Base-by-base conservation (phyloP, 1,140 invertebrate species). In the Plectrocnemia conspersa region DNA sequence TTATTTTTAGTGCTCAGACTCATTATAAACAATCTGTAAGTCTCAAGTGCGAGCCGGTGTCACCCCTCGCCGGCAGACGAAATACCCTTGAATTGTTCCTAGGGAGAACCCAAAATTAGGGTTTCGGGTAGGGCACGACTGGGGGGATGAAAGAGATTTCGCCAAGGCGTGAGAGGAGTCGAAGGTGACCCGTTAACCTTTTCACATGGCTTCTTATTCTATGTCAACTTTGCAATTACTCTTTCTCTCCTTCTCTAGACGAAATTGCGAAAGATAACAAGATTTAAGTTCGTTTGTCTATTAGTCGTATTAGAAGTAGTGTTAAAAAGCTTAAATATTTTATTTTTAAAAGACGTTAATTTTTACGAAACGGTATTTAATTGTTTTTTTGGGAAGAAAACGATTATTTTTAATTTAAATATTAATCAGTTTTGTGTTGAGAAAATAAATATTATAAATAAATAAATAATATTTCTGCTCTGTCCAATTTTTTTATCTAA, bases 131-230 rank as follows among this genome's bases (percentile, higher is more conserved):
- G 15, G 27, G 15, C 7, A 15, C 29, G 44, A 27, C 24, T 24
- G 29, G 19, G 33, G n/a, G 33, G 44, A 47, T 32, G 33, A 18
- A 24, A n/a, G 29, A 47, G 44, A 27, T 47, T n/a, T n/a, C 27
- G 27, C 23, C 7, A 15, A 47, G 44, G 44, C 24, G 44, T 47
- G 19, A 47, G n/a, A 47, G 44, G 33, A 47, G 33, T 29, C 44
- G 22, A 45, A 47, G 44, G 44, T 47, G 44, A 47, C 44, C 44
- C 44, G 2, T 24, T 47, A 47, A 47, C 44, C 44, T 47, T 32
- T 47, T 13, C 6, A 21, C 15, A 13, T 3, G 13, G 19, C 38
- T 4, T 23, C 21, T 23, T 45, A 45, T n/a, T 21, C 22, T 23
- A 16, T 16, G 3, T 5, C 44, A 16, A 13, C 44, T 23, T 16